phyloP scores from a whole-genome alignment of 2,888 invertebrate genomes.

The Scaeva pyrastri region DNA sequence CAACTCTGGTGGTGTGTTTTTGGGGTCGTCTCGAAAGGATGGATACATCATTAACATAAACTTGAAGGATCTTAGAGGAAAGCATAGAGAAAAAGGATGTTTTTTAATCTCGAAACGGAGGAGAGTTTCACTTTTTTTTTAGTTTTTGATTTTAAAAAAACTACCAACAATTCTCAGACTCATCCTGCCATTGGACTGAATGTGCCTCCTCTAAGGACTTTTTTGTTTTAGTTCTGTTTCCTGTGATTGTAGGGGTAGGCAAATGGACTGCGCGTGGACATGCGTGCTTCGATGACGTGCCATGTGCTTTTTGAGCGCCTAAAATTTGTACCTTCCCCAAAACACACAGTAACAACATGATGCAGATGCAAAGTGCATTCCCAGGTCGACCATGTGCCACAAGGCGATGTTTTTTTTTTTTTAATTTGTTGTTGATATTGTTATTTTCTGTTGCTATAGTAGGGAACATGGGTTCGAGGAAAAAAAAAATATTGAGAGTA shows the following conservation, averaged over 20 bases:
- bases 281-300: conserved; percentile 56
- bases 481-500: conserved; percentile 47
- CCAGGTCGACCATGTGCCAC: conserved; percentile 59
- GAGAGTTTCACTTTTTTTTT: conserved; percentile 5
- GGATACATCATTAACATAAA: conserved; percentile 30
- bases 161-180: conserved; percentile 62
- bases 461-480: conserved; percentile 60
- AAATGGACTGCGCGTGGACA: conserved; percentile 64
- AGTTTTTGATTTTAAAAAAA: conserved; percentile 11
- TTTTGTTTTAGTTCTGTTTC: conserved; percentile 59
- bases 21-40: conserved; percentile 7
- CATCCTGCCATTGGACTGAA: conserved; percentile 74
- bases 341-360: conserved; percentile 64
- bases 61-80: conserved; percentile 22
- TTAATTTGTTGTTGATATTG: conserved; percentile 9
- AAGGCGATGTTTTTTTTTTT: conserved; percentile 42
- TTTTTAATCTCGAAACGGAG: conserved; percentile 31
- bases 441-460: conserved; percentile 42
- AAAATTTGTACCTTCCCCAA: conserved; percentile 75
- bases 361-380: conserved; percentile 24
- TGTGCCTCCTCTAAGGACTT: conserved; percentile 54
- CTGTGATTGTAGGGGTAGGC: conserved; percentile 68
- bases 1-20: too few species aligned
- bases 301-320: conserved; percentile 76
- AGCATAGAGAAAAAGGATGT: neutral